Percentiles rank a stretch among this genome's conserved stretches.
phyloP scores from a whole-genome alignment of 2,888 invertebrate genomes.

The Lobophora halterata region DNA sequence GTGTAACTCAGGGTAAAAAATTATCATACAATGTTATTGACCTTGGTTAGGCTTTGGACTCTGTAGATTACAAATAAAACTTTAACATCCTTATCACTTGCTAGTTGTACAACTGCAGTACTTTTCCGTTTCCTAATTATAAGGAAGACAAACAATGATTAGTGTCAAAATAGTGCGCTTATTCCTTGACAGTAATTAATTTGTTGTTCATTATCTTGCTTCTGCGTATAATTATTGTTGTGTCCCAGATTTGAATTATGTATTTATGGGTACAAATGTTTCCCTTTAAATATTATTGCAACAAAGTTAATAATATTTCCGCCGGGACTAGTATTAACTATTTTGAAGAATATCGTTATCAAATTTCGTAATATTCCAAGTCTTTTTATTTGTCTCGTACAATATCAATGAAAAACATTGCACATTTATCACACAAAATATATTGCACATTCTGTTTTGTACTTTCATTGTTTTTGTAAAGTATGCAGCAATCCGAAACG shows the following conservation, averaged over 20 bases:
- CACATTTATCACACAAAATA: no score
- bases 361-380: no score
- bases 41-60: constrained; percentile 1
- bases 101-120: constrained; percentile 25
- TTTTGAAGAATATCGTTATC: constrained; percentile 1
- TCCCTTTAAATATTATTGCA: constrained; percentile 1
- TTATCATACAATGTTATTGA: constrained; percentile 5
- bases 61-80: not conserved
- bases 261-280: not conserved
- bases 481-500: constrained; percentile 1
- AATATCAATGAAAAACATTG: no score
- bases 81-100: constrained; percentile 12
- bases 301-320: no score
- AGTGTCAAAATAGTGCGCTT: constrained; percentile 18
- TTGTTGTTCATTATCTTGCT: constrained; percentile 19
- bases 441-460: no score
- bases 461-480: no score
- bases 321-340: not conserved
- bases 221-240: constrained; percentile 15
- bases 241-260: constrained; percentile 7
- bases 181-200: constrained; percentile 19
- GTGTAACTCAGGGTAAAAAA: not conserved
- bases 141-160: constrained; percentile 23
- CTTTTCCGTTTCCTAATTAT: constrained; percentile 37
- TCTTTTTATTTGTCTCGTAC: no score